A percentile compares a stretch with the other conserved stretches of the same genome.
These are phyloP conservation scores for Platanista minor DNA, from an alignment of 2,113 vertebrate species.

Conservation along the genomic window DNA sequence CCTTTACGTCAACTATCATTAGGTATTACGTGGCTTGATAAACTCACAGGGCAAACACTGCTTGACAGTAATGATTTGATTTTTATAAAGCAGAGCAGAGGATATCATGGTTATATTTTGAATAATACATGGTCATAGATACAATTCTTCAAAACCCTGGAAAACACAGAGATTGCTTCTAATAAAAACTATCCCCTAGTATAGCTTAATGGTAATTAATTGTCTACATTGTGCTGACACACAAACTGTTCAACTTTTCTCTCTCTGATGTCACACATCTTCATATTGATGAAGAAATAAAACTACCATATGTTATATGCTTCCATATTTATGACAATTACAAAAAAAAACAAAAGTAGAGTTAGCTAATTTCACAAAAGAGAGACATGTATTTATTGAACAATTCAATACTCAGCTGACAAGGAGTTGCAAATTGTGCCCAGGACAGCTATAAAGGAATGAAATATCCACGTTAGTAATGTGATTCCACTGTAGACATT, in stretches of 20 bases:
- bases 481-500: background rate
- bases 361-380: background rate
- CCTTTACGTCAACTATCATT: background rate
- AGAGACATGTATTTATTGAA: background rate
- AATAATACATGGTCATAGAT: background rate
- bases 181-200: background rate
- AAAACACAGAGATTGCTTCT: background rate
- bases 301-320: background rate
- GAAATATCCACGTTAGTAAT: background rate
- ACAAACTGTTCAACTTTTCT: background rate
- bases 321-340: background rate
- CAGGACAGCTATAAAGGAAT: background rate
- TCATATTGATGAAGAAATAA: slow-evolving; percentile 9
- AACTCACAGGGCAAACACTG: background rate
- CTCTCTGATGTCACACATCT: background rate
- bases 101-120: background rate
- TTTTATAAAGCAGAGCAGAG: background rate
- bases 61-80: background rate
- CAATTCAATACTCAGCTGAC: background rate
- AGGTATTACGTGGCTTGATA: background rate
- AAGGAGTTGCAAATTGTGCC: background rate
- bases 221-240: background rate
- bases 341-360: background rate
- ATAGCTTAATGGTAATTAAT: background rate
- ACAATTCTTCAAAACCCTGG: background rate